Evolutionary conservation across 2,888 invertebrate genomes (phyloP), one percentile per base, ranked within the genome.

Genomic region (Ennomos quercinarius): DNA sequence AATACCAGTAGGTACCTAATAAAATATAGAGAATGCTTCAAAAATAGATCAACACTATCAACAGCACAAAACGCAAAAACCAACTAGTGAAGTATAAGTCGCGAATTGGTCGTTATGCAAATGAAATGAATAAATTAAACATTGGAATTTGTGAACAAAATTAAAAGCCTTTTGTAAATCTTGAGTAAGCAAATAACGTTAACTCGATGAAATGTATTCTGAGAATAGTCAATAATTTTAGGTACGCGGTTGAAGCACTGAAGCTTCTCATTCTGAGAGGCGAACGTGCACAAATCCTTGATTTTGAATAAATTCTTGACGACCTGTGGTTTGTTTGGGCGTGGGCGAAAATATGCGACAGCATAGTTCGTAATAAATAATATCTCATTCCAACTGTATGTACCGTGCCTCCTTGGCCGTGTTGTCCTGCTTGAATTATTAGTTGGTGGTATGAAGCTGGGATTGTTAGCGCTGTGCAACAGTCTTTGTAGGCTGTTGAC

Each of bases 271-370:
- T 55, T 56, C 68, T 61, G 66, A 74, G 66, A 77, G 71, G 75
- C 74, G 72, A 79, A 78, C 77, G 78, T 76, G 77, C 76, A 79
- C 82, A 82, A 81, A 87, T 89, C 83, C 86, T 87, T 86, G 84
- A 83, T 87, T 89, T 84, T 81, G 83, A 82, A 88, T 86, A 86
- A 87, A 84, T 86, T 83, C 84, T 82, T 78, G 80, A 78, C 79
- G 80, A 79, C 73, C 73, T 74, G 80, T 75, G 72, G 73, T 82
- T 82, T 76, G 73, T 82, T 82, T 76, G 71, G 82, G 82, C 77
- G 91, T 89, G 84, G 91, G 90, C 82, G 86, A 84, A 67, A 84
- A 78, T 82, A 84, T 83, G 83, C 80, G 80, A 80, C 81, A 81
- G 71, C 72, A 74, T 70, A 49, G 49, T 59, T 61, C 41, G 51